A percentile compares a stretch with the other conserved stretches of the same genome.
phyloP scores from a whole-genome alignment of 2,113 vertebrate species.

The Taurulus bubalis region DNA sequence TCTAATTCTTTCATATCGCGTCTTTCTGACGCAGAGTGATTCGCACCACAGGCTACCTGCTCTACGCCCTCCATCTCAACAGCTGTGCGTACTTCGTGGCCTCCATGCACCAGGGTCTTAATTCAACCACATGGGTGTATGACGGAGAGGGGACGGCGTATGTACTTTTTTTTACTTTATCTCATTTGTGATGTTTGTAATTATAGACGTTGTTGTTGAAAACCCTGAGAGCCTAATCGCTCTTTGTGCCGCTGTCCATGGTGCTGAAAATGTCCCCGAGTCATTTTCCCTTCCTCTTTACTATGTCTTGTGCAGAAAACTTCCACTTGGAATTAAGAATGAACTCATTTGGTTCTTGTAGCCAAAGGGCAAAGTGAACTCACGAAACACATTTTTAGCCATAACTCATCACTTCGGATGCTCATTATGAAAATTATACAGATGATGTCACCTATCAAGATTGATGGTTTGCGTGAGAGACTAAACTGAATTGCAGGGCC shows the following conservation, averaged over 20 bases:
- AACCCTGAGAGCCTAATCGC: background rate
- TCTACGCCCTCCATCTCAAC: conserved; percentile 91
- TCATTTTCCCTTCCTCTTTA: background rate
- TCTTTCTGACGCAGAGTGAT: conserved; percentile 83
- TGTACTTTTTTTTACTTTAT: conserved; percentile 56
- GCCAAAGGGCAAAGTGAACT: too few relatives aligned
- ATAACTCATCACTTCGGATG: too few relatives aligned
- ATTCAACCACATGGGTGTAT: conserved; percentile 89
- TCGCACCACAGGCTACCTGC: conserved; percentile 92
- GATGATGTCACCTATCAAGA: too few relatives aligned
- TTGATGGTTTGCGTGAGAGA: too few relatives aligned
- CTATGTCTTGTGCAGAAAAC: background rate
- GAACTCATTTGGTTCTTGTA: too few relatives aligned
- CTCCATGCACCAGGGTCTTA: conserved; percentile 88
- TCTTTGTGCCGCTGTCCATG: background rate
- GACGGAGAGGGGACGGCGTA: conserved; percentile 90
- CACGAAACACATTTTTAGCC: too few relatives aligned
- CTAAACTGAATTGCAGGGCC: too few relatives aligned
- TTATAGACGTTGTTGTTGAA: background rate
- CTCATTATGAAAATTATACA: too few relatives aligned
- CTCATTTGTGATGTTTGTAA: background rate
- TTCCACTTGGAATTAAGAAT: too few relatives aligned
- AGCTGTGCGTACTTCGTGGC: conserved; percentile 89
- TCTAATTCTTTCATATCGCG: background rate
- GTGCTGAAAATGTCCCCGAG: background rate